Conservation (phyloP, 2,113 vertebrate genomes). For the Nothobranchius kuhntae region DNA sequence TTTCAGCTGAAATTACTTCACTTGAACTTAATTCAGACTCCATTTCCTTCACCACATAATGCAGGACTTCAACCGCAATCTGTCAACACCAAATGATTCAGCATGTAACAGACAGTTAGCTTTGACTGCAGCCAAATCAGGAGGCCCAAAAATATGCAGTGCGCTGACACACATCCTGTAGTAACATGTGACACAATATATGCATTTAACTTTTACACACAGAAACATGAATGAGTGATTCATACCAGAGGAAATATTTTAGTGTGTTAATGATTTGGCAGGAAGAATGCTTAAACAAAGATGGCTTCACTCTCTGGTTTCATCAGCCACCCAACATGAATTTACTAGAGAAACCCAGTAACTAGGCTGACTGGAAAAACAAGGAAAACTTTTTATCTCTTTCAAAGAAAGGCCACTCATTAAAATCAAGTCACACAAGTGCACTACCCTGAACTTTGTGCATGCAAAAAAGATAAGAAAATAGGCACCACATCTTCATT, state of each 20-base stretch:
- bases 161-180: not conserved
- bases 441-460: slow-evolving; percentile 34
- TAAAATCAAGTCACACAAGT: slow-evolving; percentile 9
- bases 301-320: slow-evolving; percentile 18
- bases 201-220: too few species aligned
- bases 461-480: slow-evolving; percentile 5
- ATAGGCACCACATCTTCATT: slow-evolving; percentile 12
- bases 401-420: slow-evolving; percentile 20
- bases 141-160: not conserved
- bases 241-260: not conserved
- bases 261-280: slow-evolving; percentile 4
- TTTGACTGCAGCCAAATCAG: slow-evolving; percentile 20
- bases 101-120: not conserved
- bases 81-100: slow-evolving; percentile 15
- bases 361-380: slow-evolving; percentile 19
- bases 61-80: slow-evolving; percentile 13
- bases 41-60: not conserved
- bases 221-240: not conserved
- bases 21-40: slow-evolving; percentile 1
- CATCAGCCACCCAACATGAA: not conserved
- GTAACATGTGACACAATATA: not conserved
- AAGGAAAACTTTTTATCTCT: slow-evolving; percentile 20
- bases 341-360: not conserved
- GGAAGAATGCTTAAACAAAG: not conserved
- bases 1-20: not conserved